Base-by-base conservation (phyloP, 2,113 vertebrate genomes). In the Prinia subflava region DNA sequence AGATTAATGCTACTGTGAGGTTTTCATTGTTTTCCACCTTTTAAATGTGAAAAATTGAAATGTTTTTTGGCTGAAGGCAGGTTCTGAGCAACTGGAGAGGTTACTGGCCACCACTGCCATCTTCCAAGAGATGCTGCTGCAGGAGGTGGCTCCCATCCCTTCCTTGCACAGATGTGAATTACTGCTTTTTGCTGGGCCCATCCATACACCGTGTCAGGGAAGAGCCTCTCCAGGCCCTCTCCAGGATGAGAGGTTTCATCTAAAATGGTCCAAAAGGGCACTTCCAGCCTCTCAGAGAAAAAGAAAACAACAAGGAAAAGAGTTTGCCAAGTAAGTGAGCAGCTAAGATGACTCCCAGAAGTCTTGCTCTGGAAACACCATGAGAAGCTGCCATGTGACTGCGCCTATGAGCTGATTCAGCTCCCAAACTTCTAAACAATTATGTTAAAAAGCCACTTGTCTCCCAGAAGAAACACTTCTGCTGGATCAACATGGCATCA, bases 151-250 rank as follows among this genome's bases (percentile, higher is more conserved):
- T 68, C 19, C 2, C 1, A 15, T 5, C 55, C 53, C 49, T 22
- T 47, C 47, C 39, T 71, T 41, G 21, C 23, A 22, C 28, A 49
- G 22, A 70, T 0, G 0, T 2, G 12, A 77, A 65, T 41, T 18
- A 10, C 53, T 27, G 24, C 52, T 21, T 15, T 67, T 35, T 33
- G 6, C 56, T 56, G 8, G 57, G 41, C 16, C 11, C 41, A 50
- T 67, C 18, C 35, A 56, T 4, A 39, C 0, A 3, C 30, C 25
- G 13, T 13, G 50, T 60, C 21, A 33, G 52, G 39, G 23, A 71
- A 71, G 3, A 5, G 16, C 67, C 50, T 83, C 47, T 87, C 63
- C 50, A 46, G 39, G 33, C 21, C 13, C 39, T n/a, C 64, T 74
- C 42, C 44, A 73, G 30, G 14, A 81, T 16, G 33, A 64, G 28